Conservation (phyloP, 2,113 vertebrate genomes). For the Tachysurus fulvidraco region DNA sequence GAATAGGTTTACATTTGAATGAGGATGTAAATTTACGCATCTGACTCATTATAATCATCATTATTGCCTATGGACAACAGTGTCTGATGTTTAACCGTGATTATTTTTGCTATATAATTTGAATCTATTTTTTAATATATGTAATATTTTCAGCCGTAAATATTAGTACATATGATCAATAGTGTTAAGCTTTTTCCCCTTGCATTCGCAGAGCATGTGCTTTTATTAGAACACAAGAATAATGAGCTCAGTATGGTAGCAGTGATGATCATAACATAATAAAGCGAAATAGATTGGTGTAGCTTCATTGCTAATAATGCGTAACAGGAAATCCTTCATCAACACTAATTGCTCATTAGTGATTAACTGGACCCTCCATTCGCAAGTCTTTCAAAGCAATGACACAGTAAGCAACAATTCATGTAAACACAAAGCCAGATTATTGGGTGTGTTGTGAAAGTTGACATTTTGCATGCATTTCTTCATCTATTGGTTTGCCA, state of each 20-base stretch:
- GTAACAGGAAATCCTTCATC: conserved; percentile 84
- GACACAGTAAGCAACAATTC: conserved; percentile 17
- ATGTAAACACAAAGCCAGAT: conserved; percentile 11
- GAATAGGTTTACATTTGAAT: background rate
- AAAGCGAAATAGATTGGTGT: conserved; percentile 86
- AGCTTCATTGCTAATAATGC: conserved; percentile 91
- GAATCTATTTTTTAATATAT: background rate
- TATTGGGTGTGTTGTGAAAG: background rate
- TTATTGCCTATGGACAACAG: background rate
- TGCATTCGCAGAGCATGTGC: conserved; percentile 74
- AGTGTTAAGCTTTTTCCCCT: background rate
- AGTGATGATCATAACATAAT: conserved; percentile 86
- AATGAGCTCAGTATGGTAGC: conserved; percentile 86
- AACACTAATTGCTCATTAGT: conserved; percentile 70
- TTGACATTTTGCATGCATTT: background rate
- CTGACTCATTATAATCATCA: background rate
- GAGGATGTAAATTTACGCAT: background rate
- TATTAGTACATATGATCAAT: conserved; percentile 1
- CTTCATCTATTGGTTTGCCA: background rate
- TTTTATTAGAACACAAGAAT: conserved; percentile 87
- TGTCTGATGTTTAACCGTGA: background rate
- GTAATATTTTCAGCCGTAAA: background rate
- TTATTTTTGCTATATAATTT: background rate
- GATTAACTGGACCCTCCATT: conserved; percentile 46
- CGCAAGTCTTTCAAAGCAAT: conserved; percentile 32